Base-by-base conservation (phyloP, 2,888 invertebrate genomes). In the Didymodactylos carnosus region DNA sequence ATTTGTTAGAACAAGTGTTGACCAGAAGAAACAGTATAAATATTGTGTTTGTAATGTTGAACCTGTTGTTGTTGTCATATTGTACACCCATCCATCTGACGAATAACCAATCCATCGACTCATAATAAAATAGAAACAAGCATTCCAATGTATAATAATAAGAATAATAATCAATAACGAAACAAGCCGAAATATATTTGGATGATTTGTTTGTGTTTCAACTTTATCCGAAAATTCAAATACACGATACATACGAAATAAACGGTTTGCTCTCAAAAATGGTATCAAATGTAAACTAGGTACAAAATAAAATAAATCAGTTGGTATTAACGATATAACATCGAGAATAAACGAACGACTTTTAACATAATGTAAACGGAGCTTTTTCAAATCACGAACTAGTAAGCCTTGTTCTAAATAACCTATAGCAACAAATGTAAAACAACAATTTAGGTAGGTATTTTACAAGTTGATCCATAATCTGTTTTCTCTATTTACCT, bases 11-110 rank as follows among this genome's bases (percentile, higher is more conserved):
- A 94, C 95, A 79, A 95, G 85, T 2, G 94, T 94, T 4, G 94
- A 94, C 95, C 95, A 95, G 83, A 95, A 95, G 84, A 95, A 94
- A 81, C 92, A 91, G 78, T 85, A 84, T 51, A 91, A 89, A 82
- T 94, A 94, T 83, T 93, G 74, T 16, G 74, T 43, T 51, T 29
- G 27, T 39, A 74, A 69, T 40, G 51, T 92, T 79, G 91, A 87
- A 39, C 90, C 88, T 77, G 75, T 73, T 77, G 73, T 69, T 10
- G 76, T 77, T 16, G 77, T 73, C 72, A 79, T 78, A 5, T 79
- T 80, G 75, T 84, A 85, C 3, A 84, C 84, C 85, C 92, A 92
- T 79, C 88, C 89, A 82, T 94, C 93, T 2, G 88, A 87, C 25
- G 92, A 92, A 80, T 93, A 93, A n/a, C 93, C 93, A 74, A 94